Evolutionary conservation across 2,888 invertebrate species (phyloP).

Genomic region (Salticus scenicus): DNA sequence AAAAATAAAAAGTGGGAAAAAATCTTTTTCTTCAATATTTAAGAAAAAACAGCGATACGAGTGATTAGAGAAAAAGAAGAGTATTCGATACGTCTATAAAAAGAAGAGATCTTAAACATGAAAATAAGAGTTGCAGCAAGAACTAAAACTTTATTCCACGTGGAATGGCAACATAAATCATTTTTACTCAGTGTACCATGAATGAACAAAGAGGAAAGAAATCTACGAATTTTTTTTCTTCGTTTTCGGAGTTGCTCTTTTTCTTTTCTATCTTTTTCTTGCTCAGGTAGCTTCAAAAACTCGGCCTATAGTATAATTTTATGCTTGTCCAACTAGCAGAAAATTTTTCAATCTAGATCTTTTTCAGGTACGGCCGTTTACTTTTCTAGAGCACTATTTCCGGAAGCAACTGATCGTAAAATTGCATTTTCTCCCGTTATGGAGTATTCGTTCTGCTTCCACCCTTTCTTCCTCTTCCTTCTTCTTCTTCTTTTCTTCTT

Average conservation of each 20-base stretch:
- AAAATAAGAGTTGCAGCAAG: slow-evolving; percentile 25
- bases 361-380: slow-evolving; percentile 46
- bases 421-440: slow-evolving; percentile 68
- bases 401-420: slow-evolving; percentile 65
- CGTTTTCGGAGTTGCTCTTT: background rate
- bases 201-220: slow-evolving; percentile 49
- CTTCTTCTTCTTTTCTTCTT: background rate
- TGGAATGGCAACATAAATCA: slow-evolving; percentile 68
- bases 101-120: background rate
- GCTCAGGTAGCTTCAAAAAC: slow-evolving; percentile 20
- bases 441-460: slow-evolving; percentile 24
- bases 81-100: background rate
- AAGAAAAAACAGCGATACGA: slow-evolving; percentile 1
- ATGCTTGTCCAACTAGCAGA: slow-evolving; percentile 68
- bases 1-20: background rate
- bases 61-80: slow-evolving; percentile 32
- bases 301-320: slow-evolving; percentile 62
- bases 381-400: slow-evolving; percentile 52
- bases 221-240: slow-evolving; percentile 16
- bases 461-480: slow-evolving; percentile 2
- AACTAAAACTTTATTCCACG: slow-evolving; percentile 65
- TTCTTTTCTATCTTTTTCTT: slow-evolving; percentile 30
- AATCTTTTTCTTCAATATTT: slow-evolving; percentile 22
- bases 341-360: slow-evolving; percentile 62
- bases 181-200: slow-evolving; percentile 55